Evolutionary conservation across 2,797 vertebrate genomes (phyloP).

Genomic region (Aphelocoma californica): DNA sequence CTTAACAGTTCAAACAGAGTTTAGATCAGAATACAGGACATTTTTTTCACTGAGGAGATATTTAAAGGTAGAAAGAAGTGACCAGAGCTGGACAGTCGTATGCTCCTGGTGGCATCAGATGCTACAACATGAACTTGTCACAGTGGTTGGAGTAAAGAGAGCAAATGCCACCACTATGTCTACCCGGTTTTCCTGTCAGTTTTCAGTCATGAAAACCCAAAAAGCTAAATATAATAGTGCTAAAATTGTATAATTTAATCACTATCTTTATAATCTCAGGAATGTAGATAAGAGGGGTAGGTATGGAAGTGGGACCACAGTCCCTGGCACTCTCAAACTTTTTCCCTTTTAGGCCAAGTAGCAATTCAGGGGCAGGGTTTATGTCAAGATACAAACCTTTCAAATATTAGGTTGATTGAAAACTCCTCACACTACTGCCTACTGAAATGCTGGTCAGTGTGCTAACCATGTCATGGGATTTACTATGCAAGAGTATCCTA

Average conservation of each 20-base stretch:
- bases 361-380: background rate
- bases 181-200: background rate
- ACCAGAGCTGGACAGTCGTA: fast-evolving
- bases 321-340: background rate
- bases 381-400: background rate
- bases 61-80: background rate
- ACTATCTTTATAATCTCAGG: background rate
- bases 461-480: too few relatives aligned
- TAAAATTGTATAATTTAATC: background rate
- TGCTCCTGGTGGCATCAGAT: background rate
- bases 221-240: background rate
- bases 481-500: background rate
- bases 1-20: background rate
- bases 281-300: fast-evolving
- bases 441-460: background rate
- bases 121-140: background rate
- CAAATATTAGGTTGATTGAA: background rate
- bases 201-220: background rate
- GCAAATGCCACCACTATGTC: background rate
- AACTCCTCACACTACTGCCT: background rate
- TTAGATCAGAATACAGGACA: background rate
- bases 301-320: background rate
- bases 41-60: background rate
- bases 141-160: background rate
- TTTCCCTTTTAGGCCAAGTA: background rate